These are phyloP conservation scores for Terebella lapidaria DNA, from an alignment of 2,888 invertebrate species.

Conservation along the genomic window DNA sequence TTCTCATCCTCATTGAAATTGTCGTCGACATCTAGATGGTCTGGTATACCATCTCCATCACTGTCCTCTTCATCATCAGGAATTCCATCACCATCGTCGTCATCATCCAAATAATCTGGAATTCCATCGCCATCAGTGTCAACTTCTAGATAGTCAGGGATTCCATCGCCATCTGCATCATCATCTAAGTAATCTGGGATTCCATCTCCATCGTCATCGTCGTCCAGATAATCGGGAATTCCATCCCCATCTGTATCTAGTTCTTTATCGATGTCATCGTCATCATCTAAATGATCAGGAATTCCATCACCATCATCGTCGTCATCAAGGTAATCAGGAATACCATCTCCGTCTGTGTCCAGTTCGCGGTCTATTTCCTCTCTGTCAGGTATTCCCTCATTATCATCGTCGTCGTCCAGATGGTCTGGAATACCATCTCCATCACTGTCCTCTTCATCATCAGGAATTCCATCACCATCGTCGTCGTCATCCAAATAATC, in stretches of 20 bases:
- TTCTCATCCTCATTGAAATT: slow-evolving; percentile 24
- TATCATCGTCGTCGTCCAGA: slow-evolving; percentile 34
- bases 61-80: slow-evolving; percentile 18
- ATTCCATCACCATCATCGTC: slow-evolving; percentile 20
- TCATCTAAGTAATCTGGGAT: too few species aligned
- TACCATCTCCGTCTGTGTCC: too few species aligned
- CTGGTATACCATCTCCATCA: too few species aligned
- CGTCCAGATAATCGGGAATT: slow-evolving; percentile 20
- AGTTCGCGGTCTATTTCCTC: too few species aligned
- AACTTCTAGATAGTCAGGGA: neutral
- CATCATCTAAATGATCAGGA: slow-evolving; percentile 8
- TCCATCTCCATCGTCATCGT: too few species aligned
- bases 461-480: slow-evolving; percentile 31
- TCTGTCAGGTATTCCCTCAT: too few species aligned
- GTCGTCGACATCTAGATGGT: slow-evolving; percentile 22
- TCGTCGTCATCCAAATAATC: slow-evolving; percentile 34
- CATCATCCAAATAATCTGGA: slow-evolving; percentile 18
- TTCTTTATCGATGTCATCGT: slow-evolving; percentile 23
- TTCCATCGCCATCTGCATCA: slow-evolving; percentile 1
- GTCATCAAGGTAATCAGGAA: slow-evolving; percentile 31
- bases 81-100: slow-evolving; percentile 31
- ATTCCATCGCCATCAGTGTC: neutral
- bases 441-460: slow-evolving; percentile 26
- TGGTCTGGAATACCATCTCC: slow-evolving; percentile 37
- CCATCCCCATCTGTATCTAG: slow-evolving; percentile 19